Base-by-base conservation (phyloP, 1,140 invertebrate species). In the Marisa cornuarietis region DNA sequence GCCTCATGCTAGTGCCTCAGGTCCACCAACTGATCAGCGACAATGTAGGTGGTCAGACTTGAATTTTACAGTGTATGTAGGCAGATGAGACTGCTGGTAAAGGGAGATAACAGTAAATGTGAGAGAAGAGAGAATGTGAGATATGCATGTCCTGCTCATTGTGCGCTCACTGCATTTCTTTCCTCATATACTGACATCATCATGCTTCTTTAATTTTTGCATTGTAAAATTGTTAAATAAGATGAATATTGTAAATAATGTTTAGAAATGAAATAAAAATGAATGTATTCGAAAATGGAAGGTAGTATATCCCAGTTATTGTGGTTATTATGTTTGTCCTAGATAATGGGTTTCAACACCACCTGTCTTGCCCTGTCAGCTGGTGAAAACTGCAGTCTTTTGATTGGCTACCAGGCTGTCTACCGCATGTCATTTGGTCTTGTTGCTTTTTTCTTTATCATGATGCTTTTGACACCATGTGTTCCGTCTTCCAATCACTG, bases 321-420 rank as follows among this genome's bases (percentile, higher is more conserved):
- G 22, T 68, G 13, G 22, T n/a, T 68, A 13, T 68, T 68, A 66
- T 66, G 68, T 54, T 81, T 77, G 71, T 79, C 85, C 62, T 84
- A 92, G 91, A 86, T 92, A 74, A 85, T 88, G 24, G 80, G 89
- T n/a, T 91, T 91, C 76, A 90, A 90, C 81, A 79, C 83, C 13
- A 91, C 91, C 0, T 92, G 92, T 83, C 76, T 90, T 14, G 79
- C 85, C 52, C 68, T 92, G 20, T 87, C 87, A 58, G 86, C 86
- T 26, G 91, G 91, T 13, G 86, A 87, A 72, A 90, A 91, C 77
- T 92, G 92, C 85, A 83, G 87, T 61, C 83, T 81, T 42, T 81
- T 92, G 71, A 86, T 89, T 24, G 92, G 92, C 20, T 92, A 92
- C 79, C 88, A 91, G 83, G 91, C 91, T 62, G 91, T 92, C 18